phyloP scores from a whole-genome alignment of 2,113 vertebrate species.

The Craseonycteris thonglongyai region DNA sequence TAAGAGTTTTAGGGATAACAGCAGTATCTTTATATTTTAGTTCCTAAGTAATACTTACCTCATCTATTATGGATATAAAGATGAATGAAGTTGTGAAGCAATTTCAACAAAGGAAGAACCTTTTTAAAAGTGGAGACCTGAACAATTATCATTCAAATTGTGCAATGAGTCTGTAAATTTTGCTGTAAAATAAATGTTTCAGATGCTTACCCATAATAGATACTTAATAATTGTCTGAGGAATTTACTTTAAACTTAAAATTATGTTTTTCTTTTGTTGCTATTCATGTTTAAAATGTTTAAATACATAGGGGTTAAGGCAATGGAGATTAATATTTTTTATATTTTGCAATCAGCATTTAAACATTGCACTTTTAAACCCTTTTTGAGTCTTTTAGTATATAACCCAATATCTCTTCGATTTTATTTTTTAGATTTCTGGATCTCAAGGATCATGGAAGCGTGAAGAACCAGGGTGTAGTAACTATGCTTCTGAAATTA shows the following conservation, averaged over 20 bases:
- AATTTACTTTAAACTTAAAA: constrained; percentile 18
- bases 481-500: constrained; percentile 37
- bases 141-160: neutral
- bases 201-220: neutral
- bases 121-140: neutral
- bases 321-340: neutral
- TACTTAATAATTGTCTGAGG: neutral
- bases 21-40: neutral
- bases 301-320: neutral
- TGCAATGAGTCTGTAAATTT: neutral
- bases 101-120: neutral
- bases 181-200: neutral
- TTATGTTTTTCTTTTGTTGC: neutral
- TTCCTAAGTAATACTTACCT: neutral
- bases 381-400: neutral
- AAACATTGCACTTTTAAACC: neutral
- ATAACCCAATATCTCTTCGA: neutral
- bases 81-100: neutral
- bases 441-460: constrained; percentile 65
- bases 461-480: constrained; percentile 34
- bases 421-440: constrained; percentile 68
- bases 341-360: neutral
- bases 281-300: neutral
- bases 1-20: neutral
- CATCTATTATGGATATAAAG: neutral